Evolutionary conservation across 2,888 invertebrate species (phyloP).

Genomic region (Leistus spinibarbis): DNA sequence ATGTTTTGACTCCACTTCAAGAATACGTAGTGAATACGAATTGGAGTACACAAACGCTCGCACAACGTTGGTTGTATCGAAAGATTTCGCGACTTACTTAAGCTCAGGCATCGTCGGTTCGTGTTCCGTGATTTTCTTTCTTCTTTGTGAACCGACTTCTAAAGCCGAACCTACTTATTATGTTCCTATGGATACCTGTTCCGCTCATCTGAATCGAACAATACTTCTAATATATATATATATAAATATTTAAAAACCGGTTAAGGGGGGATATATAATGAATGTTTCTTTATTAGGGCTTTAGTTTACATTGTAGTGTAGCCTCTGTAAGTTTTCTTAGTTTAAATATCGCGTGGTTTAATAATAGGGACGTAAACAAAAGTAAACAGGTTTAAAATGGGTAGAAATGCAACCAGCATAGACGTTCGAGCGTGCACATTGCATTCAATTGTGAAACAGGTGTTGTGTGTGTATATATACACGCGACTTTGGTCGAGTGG

Average conservation of each 20-base stretch:
- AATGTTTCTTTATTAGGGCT: no score
- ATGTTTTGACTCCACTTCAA: no score
- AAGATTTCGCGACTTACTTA: background rate
- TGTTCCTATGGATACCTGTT: background rate
- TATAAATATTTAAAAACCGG: no score
- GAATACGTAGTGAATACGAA: no score
- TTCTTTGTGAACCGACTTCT: background rate
- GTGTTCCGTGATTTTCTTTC: background rate
- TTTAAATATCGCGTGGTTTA: background rate
- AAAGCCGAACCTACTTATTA: background rate
- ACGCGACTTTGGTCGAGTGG: background rate
- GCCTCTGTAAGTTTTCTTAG: background rate
- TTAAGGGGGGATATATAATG: slow-evolving; percentile 3
- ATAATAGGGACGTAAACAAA: background rate
- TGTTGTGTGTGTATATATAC: background rate
- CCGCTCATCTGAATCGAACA: background rate
- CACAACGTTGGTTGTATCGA: background rate
- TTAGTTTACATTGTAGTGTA: no score
- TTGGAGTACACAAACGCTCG: background rate
- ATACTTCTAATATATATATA: background rate
- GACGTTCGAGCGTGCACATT: background rate
- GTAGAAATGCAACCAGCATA: background rate
- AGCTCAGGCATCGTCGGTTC: background rate
- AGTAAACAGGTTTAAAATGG: background rate
- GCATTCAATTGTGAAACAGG: slow-evolving; percentile 4